These are phyloP conservation scores for Elachura formosa DNA, from an alignment of 2,113 vertebrate genomes.

Conservation along the genomic window DNA sequence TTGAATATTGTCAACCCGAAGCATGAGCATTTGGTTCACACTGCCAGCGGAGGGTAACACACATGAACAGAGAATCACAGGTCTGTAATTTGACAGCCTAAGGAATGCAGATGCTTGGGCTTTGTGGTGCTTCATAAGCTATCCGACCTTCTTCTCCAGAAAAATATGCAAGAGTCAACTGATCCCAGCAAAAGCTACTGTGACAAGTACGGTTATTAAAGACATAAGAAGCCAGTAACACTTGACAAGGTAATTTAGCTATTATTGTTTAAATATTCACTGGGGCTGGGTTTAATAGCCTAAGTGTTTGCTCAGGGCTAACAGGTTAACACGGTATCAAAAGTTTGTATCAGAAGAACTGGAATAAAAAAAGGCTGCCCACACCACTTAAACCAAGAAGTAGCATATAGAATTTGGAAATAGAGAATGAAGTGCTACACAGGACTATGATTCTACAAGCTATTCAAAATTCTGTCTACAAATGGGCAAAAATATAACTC, in stretches of 20 bases:
- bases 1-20: background rate
- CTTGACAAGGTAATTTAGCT: background rate
- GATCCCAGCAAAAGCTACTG: background rate
- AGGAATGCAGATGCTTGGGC: background rate
- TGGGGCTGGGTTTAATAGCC: background rate
- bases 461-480: background rate
- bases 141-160: background rate
- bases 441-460: background rate
- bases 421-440: accelerated
- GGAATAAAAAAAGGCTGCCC: background rate
- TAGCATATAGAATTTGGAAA: background rate
- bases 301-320: background rate
- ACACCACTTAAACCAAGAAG: background rate
- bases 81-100: background rate
- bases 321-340: background rate
- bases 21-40: background rate
- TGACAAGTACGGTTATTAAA: background rate
- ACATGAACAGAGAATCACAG: background rate
- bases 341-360: background rate
- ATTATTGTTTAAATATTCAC: background rate
- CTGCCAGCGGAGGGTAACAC: background rate
- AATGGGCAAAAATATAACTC: background rate
- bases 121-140: background rate
- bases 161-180: background rate
- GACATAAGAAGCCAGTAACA: background rate